Conservation (phyloP, 2,888 invertebrate species). For the Ophioninae sp. region DNA sequence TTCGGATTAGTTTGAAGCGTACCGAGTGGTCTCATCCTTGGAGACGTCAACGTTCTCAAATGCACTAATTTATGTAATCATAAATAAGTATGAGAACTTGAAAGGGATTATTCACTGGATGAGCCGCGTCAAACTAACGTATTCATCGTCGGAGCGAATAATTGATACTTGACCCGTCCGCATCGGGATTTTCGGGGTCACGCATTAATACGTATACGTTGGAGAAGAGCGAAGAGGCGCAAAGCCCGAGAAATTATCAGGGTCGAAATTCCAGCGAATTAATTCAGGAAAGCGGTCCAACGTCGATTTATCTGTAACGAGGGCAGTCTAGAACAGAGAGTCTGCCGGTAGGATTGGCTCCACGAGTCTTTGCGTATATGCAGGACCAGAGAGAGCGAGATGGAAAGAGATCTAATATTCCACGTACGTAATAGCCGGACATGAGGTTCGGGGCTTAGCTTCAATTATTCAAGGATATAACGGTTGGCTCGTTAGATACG, state of each 20-base stretch:
- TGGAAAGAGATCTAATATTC: constrained; percentile 70
- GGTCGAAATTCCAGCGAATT: constrained; percentile 59
- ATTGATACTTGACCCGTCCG: constrained; percentile 47
- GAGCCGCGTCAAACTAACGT: constrained; percentile 30
- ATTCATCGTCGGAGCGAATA: constrained; percentile 57
- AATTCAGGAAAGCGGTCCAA: constrained; percentile 58
- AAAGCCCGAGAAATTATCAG: constrained; percentile 61
- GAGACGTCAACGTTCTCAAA: background rate
- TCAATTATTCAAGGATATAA: constrained; percentile 74
- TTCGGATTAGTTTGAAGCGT: background rate
- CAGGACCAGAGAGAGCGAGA: constrained; percentile 17
- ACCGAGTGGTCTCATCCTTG: background rate
- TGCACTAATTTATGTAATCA: background rate
- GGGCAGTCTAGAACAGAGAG: constrained; percentile 49
- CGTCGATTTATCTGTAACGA: constrained; percentile 62
- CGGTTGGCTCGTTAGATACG: constrained; percentile 65
- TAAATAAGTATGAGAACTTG: background rate
- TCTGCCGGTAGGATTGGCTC: constrained; percentile 14
- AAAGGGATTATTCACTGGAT: constrained; percentile 22
- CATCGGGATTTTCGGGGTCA: constrained; percentile 36
- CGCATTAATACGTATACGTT: constrained; percentile 2
- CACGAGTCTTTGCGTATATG: constrained; percentile 39
- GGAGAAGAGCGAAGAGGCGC: constrained; percentile 14
- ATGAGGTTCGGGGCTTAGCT: constrained; percentile 74
- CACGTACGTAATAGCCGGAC: constrained; percentile 77